Base-by-base conservation (phyloP, 2,113 vertebrate genomes). In the Hymenochirus boettgeri region DNA sequence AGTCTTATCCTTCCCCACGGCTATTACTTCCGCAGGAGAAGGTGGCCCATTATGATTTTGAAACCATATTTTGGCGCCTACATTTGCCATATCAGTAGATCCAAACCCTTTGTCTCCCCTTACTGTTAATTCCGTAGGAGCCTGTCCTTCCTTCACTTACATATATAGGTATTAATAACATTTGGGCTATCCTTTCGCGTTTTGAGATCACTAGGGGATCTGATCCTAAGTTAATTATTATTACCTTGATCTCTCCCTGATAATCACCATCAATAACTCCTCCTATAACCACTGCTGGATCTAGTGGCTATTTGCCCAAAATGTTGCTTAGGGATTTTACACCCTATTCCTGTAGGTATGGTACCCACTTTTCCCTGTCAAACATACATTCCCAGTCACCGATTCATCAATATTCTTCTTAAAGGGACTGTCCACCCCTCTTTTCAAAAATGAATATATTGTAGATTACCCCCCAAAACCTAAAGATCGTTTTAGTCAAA, bases 201-300 rank as follows among this genome's bases (percentile, higher is more conserved):
- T 11, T 18, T 4, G 4, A 4, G 5, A 46, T 46, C 4, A 18
- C 12, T 5, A 46, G 12, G n/a, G n/a, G 12, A 10, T 46, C 11
- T 46, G 5, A 5, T 6, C 42, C 42, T 13, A 46, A 11, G n/a
- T 46, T 46, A 10, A 18, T 46, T 13, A 46, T 10, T 46, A 46
- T 46, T 46, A 46, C 42, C 12, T 46, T 46, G n/a, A 46, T 46
- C 13, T 46, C 42, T 46, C n/a, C 42, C 12, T 46, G 42, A 46
- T 46, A 46, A 13, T 46, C 13, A 6, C 5, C 42, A 6, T 46
- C 42, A 46, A 46, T 46, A 7, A 46, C 42, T 46, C 42, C 42
- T 46, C 5, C 5, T 31, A 31, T 10, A 6, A 31, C 29, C 5
- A 10, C 29, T 31, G 29, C 29, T 31, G 10, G 29, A 6, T 10